Base-by-base conservation (phyloP, 1,140 invertebrate species). In the Branchinecta lynchi region DNA sequence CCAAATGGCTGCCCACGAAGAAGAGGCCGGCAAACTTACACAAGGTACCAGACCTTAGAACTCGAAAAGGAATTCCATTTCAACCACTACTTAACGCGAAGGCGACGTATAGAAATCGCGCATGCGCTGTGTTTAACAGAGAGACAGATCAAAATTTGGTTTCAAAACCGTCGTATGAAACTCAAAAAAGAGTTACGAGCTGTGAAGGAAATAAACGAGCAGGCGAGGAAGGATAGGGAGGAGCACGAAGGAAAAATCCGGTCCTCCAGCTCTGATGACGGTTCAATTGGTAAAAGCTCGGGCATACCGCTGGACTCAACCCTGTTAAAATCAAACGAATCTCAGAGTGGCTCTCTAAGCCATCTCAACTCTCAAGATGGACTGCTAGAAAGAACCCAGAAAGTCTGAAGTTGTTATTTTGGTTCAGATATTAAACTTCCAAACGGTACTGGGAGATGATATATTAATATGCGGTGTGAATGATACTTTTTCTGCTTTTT, bases 31-130 rank as follows among this genome's bases (percentile, higher is more conserved):
- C 93, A 98, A 80, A 98, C 94, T 5, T 98, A 98, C 84, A 96
- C 93, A 70, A 87, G 92, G 74, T 94, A 93, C 82, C 92, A 94
- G 79, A 94, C 92, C 0, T 80, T 94, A 77, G 92, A 95, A 78
- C 83, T 95, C 77, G 95, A 98, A 80, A 98, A 98, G 80, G 95
- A 98, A 82, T 98, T 98, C 80, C 94, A 98, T 79, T 98, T 95
- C 81, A 97, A 96, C 80, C 92, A 96, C 76, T 98, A 98, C 81
- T 84, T 97, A 77, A 97, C 94, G 74, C 84, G 93, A 77, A 85
- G 93, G 78, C 86, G 94, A 77, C 86, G 94, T 81, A 96, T 98
- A 82, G 94, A 97, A 80, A 96, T 98, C 74, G 93, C 93, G 9
- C 93, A 96, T 80, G 92, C 93, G 45, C 85, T 97, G 12, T 96